Evolutionary conservation across 2,113 vertebrate genomes (phyloP).

Genomic region (Ceyx margarethae): DNA sequence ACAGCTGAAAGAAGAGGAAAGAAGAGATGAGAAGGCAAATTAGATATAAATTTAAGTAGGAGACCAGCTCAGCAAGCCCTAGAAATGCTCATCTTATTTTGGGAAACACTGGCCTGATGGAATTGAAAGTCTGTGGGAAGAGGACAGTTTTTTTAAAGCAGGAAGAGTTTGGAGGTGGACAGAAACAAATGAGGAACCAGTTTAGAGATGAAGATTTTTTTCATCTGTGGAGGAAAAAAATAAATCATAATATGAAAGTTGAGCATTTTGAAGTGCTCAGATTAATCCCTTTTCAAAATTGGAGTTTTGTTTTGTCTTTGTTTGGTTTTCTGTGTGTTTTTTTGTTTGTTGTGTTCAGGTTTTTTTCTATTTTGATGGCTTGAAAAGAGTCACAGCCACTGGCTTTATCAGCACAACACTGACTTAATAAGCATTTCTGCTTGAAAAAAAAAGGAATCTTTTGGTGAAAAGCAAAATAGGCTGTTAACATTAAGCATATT

Average conservation of each 20-base stretch:
- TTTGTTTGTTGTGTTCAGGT: too few relatives aligned
- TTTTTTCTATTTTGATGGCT: not conserved
- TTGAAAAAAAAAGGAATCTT: not conserved
- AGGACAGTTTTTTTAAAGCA: slow-evolving; percentile 11
- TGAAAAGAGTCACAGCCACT: not conserved
- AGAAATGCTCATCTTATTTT: slow-evolving; percentile 12
- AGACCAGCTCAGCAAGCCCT: not conserved
- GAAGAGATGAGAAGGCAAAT: not conserved
- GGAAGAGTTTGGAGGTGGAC: slow-evolving; percentile 7
- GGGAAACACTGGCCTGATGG: not conserved
- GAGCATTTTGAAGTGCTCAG: not conserved
- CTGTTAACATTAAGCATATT: not conserved
- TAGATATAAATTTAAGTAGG: not conserved
- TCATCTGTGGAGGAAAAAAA: not conserved
- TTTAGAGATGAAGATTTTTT: not conserved
- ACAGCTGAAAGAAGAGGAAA: not conserved
- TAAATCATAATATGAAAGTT: not conserved
- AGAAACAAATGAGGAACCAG: not conserved
- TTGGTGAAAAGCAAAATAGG: not conserved
- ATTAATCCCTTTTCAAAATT: not conserved
- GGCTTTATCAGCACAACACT: not conserved
- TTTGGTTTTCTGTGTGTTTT: too few relatives aligned
- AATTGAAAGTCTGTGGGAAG: not conserved
- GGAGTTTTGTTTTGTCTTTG: not conserved
- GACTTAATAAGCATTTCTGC: not conserved